Evolutionary conservation across 1,140 invertebrate genomes (phyloP), one percentile per base, ranked within the genome.

Genomic region (Drosophila funebris): DNA sequence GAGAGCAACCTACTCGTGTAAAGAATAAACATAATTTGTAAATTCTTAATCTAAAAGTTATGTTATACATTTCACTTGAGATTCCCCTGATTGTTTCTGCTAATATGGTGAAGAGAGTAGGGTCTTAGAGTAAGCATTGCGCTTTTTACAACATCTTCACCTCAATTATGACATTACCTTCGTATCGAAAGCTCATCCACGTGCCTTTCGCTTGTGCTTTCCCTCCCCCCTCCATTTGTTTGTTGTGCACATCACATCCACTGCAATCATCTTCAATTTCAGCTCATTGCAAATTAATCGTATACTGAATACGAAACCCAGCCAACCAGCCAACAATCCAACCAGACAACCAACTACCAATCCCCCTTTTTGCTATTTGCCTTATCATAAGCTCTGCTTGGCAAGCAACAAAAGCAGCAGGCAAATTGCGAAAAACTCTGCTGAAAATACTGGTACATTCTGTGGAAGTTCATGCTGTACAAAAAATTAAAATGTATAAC

Each of bases 241-340:
- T 31, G 8, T 11, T 33, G 20, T 16, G 46, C 39, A 56, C 53
- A 64, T 63, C 67, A 62, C 61, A 68, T 71, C 41, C 75, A 68
- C 39, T 73, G 73, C 80, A 72, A 78, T 84, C 80, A 78, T 83
- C 76, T 84, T 83, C 76, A 83, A 83, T 76, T 78, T 83, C 79
- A 83, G 81, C 79, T 84, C 80, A 84, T 84, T 78, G 72, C 76
- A 83, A 84, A 84, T 84, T 84, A 84, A 78, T 83, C 75, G 41
- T 63, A 46, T 50, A 37, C 53, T 14, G 33, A n/a, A 62, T 13
- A 37, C 14, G 20, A 13, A 61, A 22, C 13, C 20, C 39, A 29
- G 3, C 18, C 27, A 11, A 9, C 11, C 31, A 57, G n/a, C 11
- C 31, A 57, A 16, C 22, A 22, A 13, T 13, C n/a, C n/a, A 29